Conservation (phyloP, 2,888 invertebrate species). For the Calameuta pallipes region DNA sequence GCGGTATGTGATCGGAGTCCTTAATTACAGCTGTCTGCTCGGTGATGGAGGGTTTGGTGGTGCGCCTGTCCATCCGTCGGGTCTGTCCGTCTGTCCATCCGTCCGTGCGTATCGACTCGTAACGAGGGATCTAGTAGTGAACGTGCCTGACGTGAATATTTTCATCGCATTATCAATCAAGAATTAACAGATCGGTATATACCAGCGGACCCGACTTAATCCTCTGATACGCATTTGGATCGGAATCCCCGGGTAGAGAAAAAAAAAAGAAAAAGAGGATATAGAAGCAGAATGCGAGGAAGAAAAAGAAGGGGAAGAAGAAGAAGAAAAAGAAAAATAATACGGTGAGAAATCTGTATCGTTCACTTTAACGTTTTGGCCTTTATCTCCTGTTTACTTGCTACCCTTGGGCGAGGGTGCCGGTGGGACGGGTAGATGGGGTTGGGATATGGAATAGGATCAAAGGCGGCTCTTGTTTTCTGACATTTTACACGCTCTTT, state of each 20-base stretch:
- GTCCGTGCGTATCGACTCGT: conserved; percentile 2
- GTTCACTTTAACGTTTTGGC: not conserved
- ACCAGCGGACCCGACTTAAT: not conserved
- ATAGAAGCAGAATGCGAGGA: not conserved
- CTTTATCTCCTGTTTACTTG: not conserved
- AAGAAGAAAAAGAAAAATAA: not conserved
- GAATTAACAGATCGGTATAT: conserved; percentile 16
- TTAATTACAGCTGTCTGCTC: conserved; percentile 24
- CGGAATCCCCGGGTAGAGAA: not conserved
- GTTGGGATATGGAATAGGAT: not conserved
- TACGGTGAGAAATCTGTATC: not conserved
- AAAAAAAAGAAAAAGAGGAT: not conserved
- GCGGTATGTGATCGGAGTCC: conserved; percentile 22
- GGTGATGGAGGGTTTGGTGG: conserved; percentile 17
- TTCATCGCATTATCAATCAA: conserved; percentile 25
- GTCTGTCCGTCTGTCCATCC: conserved; percentile 3
- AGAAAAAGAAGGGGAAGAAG: not conserved
- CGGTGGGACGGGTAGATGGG: not conserved
- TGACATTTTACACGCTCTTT: not conserved
- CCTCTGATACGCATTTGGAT: not conserved
- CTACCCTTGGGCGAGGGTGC: not conserved
- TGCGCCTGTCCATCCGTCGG: conserved; percentile 1
- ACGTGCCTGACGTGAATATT: conserved; percentile 18
- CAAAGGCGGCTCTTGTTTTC: not conserved
- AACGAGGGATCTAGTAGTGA: conserved; percentile 8